Evolutionary conservation across 2,797 vertebrate genomes (phyloP).

Genomic region (Ctenochaetus hawaiiensis): DNA sequence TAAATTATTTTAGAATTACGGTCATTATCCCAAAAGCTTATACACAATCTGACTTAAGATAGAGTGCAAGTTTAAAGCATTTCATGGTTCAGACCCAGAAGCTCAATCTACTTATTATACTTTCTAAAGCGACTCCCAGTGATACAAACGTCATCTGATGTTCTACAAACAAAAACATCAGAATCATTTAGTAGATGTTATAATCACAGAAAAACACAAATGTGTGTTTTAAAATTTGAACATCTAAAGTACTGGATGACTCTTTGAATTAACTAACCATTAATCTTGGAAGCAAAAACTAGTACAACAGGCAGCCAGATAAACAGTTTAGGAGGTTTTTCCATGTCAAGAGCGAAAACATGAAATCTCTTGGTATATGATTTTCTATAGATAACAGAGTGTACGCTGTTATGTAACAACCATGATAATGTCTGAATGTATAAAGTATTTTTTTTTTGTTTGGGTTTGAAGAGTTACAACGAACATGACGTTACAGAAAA

Average conservation of each 20-base stretch:
- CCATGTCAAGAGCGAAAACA: slow-evolving; percentile 4
- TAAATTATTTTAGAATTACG: too few species aligned
- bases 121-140: neutral
- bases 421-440: neutral
- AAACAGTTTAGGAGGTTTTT: slow-evolving; percentile 36
- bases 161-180: neutral
- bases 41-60: too few species aligned
- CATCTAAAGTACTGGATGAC: neutral
- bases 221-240: neutral
- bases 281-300: slow-evolving; percentile 17
- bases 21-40: too few species aligned
- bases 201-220: slow-evolving; percentile 21
- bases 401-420: neutral
- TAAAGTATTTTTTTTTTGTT: neutral
- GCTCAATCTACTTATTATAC: too few species aligned
- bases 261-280: slow-evolving; percentile 9
- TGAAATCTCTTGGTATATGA: slow-evolving; percentile 27
- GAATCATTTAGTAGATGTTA: slow-evolving; percentile 7
- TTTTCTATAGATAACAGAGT: neutral
- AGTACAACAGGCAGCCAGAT: slow-evolving; percentile 9
- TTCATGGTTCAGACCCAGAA: too few species aligned
- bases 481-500: slow-evolving; percentile 6
- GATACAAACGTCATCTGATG: neutral
- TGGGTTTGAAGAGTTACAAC: slow-evolving; percentile 6
- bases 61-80: too few species aligned